phyloP scores from a whole-genome alignment of 2,888 invertebrate species.

The Caenorhabditis doughertyi region DNA sequence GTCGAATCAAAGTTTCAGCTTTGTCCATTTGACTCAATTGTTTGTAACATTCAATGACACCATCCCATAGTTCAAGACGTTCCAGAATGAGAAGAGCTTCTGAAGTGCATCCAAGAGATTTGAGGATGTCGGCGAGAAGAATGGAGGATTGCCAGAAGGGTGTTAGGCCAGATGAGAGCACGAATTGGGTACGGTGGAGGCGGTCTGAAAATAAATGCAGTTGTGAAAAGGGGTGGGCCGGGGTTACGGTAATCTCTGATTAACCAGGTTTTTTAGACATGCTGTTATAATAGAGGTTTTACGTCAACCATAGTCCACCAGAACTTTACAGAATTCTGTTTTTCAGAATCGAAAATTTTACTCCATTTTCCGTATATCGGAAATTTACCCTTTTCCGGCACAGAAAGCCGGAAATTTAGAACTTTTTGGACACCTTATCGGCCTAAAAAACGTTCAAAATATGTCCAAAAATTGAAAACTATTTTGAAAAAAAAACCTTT shows the following conservation, averaged over 20 bases:
- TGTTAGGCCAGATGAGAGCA: slow-evolving; percentile 66
- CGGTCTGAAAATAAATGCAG: slow-evolving; percentile 7
- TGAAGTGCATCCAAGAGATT: slow-evolving; percentile 81
- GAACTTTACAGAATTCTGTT: too few species aligned
- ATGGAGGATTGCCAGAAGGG: slow-evolving; percentile 77
- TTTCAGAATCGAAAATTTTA: too few species aligned
- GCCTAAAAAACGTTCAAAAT: too few species aligned
- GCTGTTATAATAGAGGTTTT: too few species aligned
- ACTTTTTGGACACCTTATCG: too few species aligned
- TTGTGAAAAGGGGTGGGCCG: background rate
- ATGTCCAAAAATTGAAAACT: too few species aligned
- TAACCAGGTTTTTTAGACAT: too few species aligned
- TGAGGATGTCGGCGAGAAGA: slow-evolving; percentile 75
- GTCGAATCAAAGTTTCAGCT: slow-evolving; percentile 91
- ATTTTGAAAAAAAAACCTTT: too few species aligned
- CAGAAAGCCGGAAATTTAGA: too few species aligned
- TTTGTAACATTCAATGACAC: slow-evolving; percentile 93
- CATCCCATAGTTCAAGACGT: slow-evolving; percentile 90
- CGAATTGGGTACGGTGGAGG: slow-evolving; percentile 28
- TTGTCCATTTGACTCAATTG: slow-evolving; percentile 90
- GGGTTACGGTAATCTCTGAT: background rate
- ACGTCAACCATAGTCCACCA: too few species aligned
- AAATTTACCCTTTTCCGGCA: too few species aligned
- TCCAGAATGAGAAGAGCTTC: slow-evolving; percentile 84
- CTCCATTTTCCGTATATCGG: too few species aligned